Base-by-base conservation (phyloP, 1,140 invertebrate genomes). In the Pemphigus obesinymphae region DNA sequence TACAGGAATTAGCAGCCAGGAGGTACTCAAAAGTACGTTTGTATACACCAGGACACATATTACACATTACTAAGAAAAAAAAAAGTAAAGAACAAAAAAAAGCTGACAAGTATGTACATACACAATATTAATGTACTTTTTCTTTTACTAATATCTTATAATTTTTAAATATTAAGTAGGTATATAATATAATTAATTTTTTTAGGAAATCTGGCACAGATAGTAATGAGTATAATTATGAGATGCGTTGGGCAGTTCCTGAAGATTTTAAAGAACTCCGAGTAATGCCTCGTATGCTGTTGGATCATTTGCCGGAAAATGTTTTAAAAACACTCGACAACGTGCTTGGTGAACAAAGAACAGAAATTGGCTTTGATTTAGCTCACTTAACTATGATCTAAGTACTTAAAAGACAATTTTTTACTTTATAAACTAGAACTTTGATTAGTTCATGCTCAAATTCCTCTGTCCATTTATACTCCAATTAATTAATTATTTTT, bases 231-330 rank as follows among this genome's bases (percentile, higher is more conserved):
- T 78, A 85, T 75, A 85, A 84, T 29, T 93, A 89, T 84, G 91
- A 93, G 85, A 93, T 94, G 92, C 88, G 92, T 31, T 94, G 92
- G 92, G 91, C 92, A 11, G 88, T 89, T 83, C 88, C 92, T 2
- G 92, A 93, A 86, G 92, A 93, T 86, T 93, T 94, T 86, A 91
- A 91, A 88, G 92, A 93, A 85, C 84, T 94, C 29, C 88, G 90
- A 83, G 91, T 93, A 29, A 93, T 93, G 92, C 92, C 92, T 23
- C 88, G 92, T 20, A 94, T 94, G 92, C 84, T 93, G 2, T 86
- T 93, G 2, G 92, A 94, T 86, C 92, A 94, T 84, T 86, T 94
- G 29, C 92, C 92, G 11, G 90, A 93, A 85, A 92, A 92, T 85
- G 88, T 94, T 26, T 89, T 92, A 82, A 88, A 89, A 83, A 91